Evolutionary conservation across 2,113 vertebrate species (phyloP).

Genomic region (Hylia prasina): DNA sequence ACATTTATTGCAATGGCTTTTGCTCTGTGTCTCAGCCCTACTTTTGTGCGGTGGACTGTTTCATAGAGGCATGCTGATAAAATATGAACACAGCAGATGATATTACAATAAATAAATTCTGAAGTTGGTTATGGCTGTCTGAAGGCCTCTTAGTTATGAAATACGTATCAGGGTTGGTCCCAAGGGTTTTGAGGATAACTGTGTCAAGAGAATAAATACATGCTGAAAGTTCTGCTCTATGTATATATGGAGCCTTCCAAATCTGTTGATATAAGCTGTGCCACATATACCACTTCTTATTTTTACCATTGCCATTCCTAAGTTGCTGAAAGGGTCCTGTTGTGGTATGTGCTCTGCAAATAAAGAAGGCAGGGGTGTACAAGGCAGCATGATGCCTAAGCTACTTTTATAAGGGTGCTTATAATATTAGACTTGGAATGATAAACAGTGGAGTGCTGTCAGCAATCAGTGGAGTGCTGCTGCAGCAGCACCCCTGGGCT

Average conservation of each 20-base stretch:
- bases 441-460: not conserved
- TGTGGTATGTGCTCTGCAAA: not conserved
- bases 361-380: not conserved
- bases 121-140: constrained; percentile 51
- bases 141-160: constrained; percentile 54
- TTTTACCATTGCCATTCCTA: not conserved
- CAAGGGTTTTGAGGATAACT: constrained; percentile 25
- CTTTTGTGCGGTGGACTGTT: constrained; percentile 1
- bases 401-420: not conserved
- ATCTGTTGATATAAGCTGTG: not conserved
- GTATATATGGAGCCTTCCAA: not conserved
- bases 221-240: not conserved
- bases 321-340: not conserved
- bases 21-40: not conserved
- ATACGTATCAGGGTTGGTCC: not conserved
- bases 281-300: not conserved
- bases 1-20: constrained; percentile 38
- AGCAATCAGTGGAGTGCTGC: not conserved
- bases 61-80: not conserved
- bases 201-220: not conserved
- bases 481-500: not conserved
- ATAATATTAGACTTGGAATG: not conserved
- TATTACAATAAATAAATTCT: constrained; percentile 52
- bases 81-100: constrained; percentile 3
- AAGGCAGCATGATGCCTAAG: not conserved